Conservation (phyloP, 2,113 vertebrate species). For the Notarius quadriscutis region DNA sequence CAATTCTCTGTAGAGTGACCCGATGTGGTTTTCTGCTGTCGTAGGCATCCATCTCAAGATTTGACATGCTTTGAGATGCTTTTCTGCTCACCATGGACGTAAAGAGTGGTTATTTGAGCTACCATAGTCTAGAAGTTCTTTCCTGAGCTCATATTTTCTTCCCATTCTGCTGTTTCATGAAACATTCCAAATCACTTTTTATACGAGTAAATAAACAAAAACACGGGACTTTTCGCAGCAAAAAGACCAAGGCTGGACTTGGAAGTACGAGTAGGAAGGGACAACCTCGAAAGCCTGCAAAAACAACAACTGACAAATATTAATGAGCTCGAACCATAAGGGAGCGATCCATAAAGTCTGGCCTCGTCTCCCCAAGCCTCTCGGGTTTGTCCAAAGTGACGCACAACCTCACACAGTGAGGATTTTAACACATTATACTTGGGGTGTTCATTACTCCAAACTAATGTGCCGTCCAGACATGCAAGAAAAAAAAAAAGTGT, state of each 20-base stretch:
- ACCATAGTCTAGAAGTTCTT: neutral
- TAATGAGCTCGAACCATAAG: neutral
- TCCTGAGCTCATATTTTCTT: neutral
- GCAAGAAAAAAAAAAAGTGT: slow-evolving; percentile 16
- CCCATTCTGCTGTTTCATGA: neutral
- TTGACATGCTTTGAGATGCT: neutral
- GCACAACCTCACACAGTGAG: slow-evolving; percentile 12
- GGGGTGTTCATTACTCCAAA: slow-evolving; percentile 50
- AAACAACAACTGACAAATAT: slow-evolving; percentile 39
- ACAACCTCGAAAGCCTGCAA: neutral
- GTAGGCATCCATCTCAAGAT: neutral
- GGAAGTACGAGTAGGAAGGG: neutral
- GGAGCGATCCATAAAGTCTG: slow-evolving; percentile 10
- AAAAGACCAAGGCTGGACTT: neutral
- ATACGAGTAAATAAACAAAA: neutral
- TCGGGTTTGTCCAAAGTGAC: slow-evolving; percentile 15
- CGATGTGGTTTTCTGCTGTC: neutral
- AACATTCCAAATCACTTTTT: neutral
- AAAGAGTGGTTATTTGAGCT: neutral
- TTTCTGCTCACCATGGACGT: neutral
- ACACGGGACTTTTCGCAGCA: neutral
- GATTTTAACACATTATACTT: slow-evolving; percentile 38
- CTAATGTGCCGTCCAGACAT: slow-evolving; percentile 56
- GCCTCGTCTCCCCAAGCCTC: slow-evolving; percentile 15
- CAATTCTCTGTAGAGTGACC: neutral